Conservation (phyloP, 2,797 vertebrate genomes). For the Peromyscus attwateri region DNA sequence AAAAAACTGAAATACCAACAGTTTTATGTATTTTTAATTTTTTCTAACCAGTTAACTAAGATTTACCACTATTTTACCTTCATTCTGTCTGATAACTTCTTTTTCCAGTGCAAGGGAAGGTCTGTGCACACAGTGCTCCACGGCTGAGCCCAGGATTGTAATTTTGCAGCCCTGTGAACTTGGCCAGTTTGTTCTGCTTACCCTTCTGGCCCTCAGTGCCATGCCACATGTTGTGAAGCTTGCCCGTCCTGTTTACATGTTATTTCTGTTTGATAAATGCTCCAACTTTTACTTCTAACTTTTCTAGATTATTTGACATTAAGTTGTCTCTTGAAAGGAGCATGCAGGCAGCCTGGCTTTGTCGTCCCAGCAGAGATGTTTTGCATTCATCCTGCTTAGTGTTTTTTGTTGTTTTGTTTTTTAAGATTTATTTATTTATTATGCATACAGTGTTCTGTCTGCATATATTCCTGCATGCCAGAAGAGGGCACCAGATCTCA, state of each 20-base stretch:
- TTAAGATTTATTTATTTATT: too few species aligned
- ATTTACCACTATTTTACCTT: background rate
- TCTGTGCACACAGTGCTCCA: background rate
- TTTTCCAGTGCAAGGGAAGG: background rate
- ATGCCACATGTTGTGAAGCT: rapidly evolving
- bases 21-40: background rate
- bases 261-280: background rate
- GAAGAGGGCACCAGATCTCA: too few species aligned
- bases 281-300: background rate
- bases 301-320: background rate
- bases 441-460: too few species aligned
- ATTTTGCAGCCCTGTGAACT: background rate
- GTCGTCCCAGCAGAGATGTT: background rate
- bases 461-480: too few species aligned
- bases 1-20: background rate
- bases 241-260: background rate
- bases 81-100: background rate
- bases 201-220: background rate
- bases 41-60: constrained; percentile 4
- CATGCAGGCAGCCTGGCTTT: constrained; percentile 12
- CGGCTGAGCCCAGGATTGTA: background rate
- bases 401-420: background rate
- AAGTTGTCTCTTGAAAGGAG: constrained; percentile 44
- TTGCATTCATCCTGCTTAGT: background rate
- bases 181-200: background rate